These are phyloP conservation scores for Zosterops japonicus DNA, from an alignment of 2,113 vertebrate genomes.

Conservation along the genomic window DNA sequence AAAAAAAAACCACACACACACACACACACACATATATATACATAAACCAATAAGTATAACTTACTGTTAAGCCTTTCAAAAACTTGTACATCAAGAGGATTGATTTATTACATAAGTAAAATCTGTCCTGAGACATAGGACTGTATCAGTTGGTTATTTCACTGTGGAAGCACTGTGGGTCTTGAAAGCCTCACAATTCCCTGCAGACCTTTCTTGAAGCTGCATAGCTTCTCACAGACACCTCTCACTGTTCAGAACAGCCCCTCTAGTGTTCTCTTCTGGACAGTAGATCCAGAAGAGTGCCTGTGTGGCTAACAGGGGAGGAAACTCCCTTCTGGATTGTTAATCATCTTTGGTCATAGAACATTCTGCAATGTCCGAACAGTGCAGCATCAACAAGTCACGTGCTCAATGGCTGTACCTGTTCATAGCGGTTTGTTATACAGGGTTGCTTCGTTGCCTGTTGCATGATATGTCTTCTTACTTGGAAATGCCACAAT, in stretches of 20 bases:
- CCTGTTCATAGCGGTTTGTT: neutral
- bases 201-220: neutral
- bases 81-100: neutral
- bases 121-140: neutral
- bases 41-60: neutral
- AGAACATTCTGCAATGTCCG: neutral
- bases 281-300: neutral
- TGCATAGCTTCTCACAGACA: neutral
- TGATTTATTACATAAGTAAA: neutral
- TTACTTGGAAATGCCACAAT: constrained; percentile 43
- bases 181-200: neutral
- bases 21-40: neutral
- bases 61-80: neutral
- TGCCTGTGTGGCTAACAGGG: neutral
- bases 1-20: too few species aligned
- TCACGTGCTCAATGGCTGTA: neutral
- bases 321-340: neutral
- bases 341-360: neutral
- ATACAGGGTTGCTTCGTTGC: neutral
- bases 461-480: neutral
- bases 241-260: neutral
- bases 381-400: neutral
- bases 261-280: neutral
- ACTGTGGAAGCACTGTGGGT: neutral
- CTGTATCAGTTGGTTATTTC: neutral